Conservation (phyloP, 30 jellyfish, hydroid and myxozoan genomes). For the Turritopsis rubra region DNA sequence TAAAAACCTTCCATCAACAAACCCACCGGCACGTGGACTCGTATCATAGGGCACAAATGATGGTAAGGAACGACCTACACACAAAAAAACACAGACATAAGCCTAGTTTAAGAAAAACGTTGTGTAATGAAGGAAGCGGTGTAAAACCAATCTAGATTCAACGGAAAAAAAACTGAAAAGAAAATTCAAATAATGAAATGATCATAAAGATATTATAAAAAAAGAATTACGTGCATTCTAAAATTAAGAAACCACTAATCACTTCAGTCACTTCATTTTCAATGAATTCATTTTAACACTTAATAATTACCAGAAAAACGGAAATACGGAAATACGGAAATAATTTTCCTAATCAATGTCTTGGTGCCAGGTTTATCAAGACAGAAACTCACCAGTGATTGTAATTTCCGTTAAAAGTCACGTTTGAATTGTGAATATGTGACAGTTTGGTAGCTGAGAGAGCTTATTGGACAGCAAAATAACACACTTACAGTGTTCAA, state of each 20-base stretch:
- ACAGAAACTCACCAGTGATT: not conserved
- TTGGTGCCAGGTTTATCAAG: not conserved
- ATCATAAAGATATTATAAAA: not conserved
- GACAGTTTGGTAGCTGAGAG: not conserved
- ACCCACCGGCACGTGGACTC: constrained; percentile 97
- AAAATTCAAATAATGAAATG: not conserved
- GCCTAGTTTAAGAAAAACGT: not conserved
- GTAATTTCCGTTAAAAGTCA: not conserved
- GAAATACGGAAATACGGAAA: no score
- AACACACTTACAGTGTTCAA: no score
- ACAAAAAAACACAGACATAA: not conserved
- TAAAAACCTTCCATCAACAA: constrained; percentile 91
- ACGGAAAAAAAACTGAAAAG: not conserved
- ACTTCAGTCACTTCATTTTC: not conserved
- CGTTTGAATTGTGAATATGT: not conserved
- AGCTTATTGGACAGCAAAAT: not conserved
- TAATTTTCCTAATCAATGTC: not conserved
- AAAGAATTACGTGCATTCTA: not conserved
- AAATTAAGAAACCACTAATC: not conserved
- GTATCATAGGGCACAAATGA: constrained; percentile 92
- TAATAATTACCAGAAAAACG: not conserved
- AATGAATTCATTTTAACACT: not conserved
- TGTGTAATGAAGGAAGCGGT: no score
- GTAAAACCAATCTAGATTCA: not conserved
- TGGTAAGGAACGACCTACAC: constrained; percentile 89